Conservation (phyloP, 2,113 vertebrate species). For the Pluvianellus socialis region DNA sequence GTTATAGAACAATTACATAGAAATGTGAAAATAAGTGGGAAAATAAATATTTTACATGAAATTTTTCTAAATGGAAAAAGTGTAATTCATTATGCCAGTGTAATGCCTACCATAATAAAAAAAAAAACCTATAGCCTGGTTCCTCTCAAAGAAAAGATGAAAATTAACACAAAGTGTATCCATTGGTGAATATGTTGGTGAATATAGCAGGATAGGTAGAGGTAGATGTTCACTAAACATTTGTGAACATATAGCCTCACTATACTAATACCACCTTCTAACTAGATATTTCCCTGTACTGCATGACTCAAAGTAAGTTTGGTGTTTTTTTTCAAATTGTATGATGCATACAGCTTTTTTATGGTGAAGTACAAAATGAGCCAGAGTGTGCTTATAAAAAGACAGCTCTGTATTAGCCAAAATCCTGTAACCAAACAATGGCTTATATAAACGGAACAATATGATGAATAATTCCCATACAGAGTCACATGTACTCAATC, state of each 20-base stretch:
- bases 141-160: neutral
- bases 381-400: neutral
- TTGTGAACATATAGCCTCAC: neutral
- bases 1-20: neutral
- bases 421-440: neutral
- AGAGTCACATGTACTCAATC: neutral
- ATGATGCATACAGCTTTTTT: neutral
- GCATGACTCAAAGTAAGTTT: neutral
- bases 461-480: neutral
- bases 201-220: neutral
- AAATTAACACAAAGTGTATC: neutral
- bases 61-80: neutral
- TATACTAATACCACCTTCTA: neutral
- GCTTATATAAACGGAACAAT: neutral
- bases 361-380: neutral
- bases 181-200: neutral
- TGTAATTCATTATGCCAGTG: neutral
- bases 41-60: neutral
- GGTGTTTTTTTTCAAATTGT: neutral
- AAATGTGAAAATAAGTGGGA: neutral
- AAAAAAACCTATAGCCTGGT: accelerated
- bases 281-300: neutral
- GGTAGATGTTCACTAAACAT: neutral
- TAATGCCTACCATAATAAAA: neutral
- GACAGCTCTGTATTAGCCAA: neutral